Conservation (phyloP, 2,797 vertebrate genomes). For the Muraenolepis orangiensis region DNA sequence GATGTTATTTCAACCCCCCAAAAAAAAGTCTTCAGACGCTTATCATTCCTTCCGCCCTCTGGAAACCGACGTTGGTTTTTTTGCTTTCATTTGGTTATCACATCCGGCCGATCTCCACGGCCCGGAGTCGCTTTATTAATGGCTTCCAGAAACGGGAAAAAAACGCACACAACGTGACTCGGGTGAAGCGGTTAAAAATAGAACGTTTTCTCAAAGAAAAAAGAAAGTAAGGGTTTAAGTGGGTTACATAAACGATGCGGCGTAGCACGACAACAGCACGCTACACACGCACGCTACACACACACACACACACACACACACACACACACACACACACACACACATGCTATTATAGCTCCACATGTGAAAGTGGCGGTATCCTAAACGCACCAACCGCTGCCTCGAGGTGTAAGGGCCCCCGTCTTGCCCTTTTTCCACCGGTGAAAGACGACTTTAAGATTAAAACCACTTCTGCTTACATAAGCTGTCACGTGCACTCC, state of each 20-base stretch:
- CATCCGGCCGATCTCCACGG: conserved; percentile 55
- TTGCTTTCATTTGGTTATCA: conserved; percentile 62
- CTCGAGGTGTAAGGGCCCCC: not conserved
- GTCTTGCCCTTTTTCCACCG: not conserved
- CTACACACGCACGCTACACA: too few relatives aligned
- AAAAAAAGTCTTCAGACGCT: conserved; percentile 51
- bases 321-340: too few relatives aligned
- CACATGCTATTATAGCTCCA: too few relatives aligned
- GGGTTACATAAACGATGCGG: conserved; percentile 54
- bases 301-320: too few relatives aligned
- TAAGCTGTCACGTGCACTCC: conserved; percentile 8
- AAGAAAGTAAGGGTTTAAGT: conserved; percentile 45
- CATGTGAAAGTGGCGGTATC: not conserved
- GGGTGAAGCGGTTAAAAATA: conserved; percentile 49
- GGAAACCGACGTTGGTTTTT: too few relatives aligned
- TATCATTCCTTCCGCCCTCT: conserved; percentile 51
- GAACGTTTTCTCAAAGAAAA: conserved; percentile 40
- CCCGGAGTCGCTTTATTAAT: conserved; percentile 50
- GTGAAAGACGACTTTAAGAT: conserved; percentile 42
- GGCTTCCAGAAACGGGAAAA: conserved; percentile 49
- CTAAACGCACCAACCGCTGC: not conserved
- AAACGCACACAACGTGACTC: conserved; percentile 45
- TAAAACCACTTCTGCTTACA: conserved; percentile 35
- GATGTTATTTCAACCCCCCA: conserved; percentile 58
- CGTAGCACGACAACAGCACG: conserved; percentile 27